Evolutionary conservation across 2,888 invertebrate genomes (phyloP).

Genomic region (Mechanitis mazaeus): DNA sequence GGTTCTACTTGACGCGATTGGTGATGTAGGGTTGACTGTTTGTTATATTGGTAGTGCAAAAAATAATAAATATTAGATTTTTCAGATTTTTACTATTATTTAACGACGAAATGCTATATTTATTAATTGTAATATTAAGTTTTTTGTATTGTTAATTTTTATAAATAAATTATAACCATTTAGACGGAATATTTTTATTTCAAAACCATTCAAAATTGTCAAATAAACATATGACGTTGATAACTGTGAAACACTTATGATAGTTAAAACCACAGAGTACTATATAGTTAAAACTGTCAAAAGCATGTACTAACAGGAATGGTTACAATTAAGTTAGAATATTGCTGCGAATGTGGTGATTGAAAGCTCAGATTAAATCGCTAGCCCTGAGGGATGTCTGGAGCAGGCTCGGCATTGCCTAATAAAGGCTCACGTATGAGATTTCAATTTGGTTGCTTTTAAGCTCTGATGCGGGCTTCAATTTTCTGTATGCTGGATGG

Average conservation of each 20-base stretch:
- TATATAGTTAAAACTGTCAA: neutral
- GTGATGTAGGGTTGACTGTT: slow-evolving; percentile 40
- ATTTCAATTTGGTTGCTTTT: slow-evolving; percentile 53
- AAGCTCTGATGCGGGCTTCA: slow-evolving; percentile 29
- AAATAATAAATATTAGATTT: too few relatives aligned
- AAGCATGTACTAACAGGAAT: neutral
- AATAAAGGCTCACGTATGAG: slow-evolving; percentile 56
- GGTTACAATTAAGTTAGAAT: neutral
- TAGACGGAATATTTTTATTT: too few relatives aligned
- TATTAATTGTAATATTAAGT: too few relatives aligned
- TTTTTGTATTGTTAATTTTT: too few relatives aligned
- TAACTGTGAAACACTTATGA: too few relatives aligned
- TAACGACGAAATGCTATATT: too few relatives aligned
- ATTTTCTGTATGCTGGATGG: slow-evolving; percentile 27
- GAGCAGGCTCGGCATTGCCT: slow-evolving; percentile 44
- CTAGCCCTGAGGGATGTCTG: slow-evolving; percentile 23
- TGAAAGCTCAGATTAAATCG: slow-evolving; percentile 16
- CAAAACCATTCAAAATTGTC: too few relatives aligned
- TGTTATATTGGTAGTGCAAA: neutral
- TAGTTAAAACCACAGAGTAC: too few relatives aligned
- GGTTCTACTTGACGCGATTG: slow-evolving; percentile 56
- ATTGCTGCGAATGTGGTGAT: slow-evolving; percentile 8
- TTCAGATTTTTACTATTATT: too few relatives aligned
- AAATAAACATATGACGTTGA: too few relatives aligned
- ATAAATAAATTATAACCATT: too few relatives aligned